Evolutionary conservation across 2,888 invertebrate genomes (phyloP).

Genomic region (Macrophya annulata): DNA sequence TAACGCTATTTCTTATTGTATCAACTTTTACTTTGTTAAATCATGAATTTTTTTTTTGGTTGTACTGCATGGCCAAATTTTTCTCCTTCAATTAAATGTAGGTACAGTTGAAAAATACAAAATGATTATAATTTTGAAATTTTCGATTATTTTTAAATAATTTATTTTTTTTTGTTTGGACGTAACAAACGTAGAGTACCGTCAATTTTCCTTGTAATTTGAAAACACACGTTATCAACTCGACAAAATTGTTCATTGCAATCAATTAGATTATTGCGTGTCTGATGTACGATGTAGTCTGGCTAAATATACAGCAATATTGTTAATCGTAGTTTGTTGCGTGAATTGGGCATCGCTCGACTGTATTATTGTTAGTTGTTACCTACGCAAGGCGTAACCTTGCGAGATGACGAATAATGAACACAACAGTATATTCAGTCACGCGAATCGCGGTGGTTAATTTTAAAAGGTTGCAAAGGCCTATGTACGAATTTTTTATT

Average conservation of each 20-base stretch:
- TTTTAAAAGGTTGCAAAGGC: background rate
- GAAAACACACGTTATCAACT: background rate
- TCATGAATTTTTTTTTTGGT: background rate
- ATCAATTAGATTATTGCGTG: constrained; percentile 46
- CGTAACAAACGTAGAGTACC: background rate
- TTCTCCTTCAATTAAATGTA: background rate
- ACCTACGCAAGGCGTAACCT: constrained; percentile 30
- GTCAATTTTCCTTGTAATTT: background rate
- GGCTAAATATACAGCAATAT: constrained; percentile 35
- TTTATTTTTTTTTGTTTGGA: background rate
- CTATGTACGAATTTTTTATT: background rate
- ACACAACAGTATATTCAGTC: constrained; percentile 49
- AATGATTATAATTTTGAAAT: background rate
- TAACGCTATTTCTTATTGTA: background rate
- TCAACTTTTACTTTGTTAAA: background rate
- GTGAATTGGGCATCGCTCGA: constrained; percentile 40
- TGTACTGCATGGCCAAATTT: background rate
- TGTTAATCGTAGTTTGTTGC: constrained; percentile 25
- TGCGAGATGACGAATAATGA: constrained; percentile 46
- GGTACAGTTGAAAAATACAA: background rate
- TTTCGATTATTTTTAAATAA: background rate
- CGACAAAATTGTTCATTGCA: constrained; percentile 1
- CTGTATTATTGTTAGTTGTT: constrained; percentile 4
- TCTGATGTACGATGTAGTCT: constrained; percentile 8
- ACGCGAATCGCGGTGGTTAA: constrained; percentile 40